These are phyloP conservation scores for Platyrinchus mystaceus DNA, from an alignment of 2,797 vertebrate genomes.

Conservation along the genomic window DNA sequence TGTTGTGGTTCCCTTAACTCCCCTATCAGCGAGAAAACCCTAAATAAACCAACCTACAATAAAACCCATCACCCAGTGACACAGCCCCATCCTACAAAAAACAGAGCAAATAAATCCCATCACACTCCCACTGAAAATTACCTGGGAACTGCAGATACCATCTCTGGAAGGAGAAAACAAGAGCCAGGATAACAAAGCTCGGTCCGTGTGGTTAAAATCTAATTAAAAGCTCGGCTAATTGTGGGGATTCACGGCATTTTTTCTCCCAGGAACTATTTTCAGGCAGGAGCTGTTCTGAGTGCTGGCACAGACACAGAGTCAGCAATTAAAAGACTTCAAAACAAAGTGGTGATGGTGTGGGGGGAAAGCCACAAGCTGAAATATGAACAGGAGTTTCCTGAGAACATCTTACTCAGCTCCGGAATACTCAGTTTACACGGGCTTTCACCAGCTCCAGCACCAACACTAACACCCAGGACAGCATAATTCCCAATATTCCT, in stretches of 20 bases:
- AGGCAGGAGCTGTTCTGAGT: neutral
- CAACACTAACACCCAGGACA: accelerated
- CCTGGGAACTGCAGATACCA: neutral
- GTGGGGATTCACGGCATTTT: neutral
- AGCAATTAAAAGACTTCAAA: conserved; percentile 9
- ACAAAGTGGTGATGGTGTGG: neutral
- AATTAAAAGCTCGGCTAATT: conserved; percentile 42
- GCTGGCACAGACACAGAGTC: neutral
- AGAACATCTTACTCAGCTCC: neutral
- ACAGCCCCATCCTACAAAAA: neutral
- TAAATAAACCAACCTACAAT: neutral
- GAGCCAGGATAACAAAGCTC: neutral
- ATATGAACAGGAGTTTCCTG: neutral
- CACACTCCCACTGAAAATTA: neutral
- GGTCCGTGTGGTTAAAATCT: neutral
- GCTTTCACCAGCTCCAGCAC: neutral
- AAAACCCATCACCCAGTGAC: neutral
- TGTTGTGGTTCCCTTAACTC: neutral
- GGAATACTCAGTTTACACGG: neutral
- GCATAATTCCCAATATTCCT: neutral
- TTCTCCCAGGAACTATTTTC: conserved; percentile 31
- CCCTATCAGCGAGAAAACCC: neutral
- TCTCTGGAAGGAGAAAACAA: neutral
- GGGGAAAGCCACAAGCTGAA: neutral
- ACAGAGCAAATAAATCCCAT: neutral